Evolutionary conservation across 2,888 invertebrate genomes (phyloP).

Genomic region (Ditylenchus weischeri): DNA sequence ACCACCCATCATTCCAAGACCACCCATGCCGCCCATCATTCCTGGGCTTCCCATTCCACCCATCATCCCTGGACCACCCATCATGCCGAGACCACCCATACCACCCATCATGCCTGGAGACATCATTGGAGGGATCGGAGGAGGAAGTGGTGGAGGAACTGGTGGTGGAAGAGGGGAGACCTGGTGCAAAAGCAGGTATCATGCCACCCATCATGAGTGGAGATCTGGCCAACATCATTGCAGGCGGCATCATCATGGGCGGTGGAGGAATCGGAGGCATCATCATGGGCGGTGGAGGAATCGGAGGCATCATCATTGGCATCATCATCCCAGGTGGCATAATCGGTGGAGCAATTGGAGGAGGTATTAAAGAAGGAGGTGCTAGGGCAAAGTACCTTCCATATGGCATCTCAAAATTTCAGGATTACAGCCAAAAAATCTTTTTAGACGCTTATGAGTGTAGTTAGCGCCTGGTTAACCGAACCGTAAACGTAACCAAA

Average conservation of each 20-base stretch:
- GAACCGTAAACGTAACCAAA: too few relatives aligned
- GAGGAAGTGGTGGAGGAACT: neutral
- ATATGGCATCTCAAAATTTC: neutral
- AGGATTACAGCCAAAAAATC: too few relatives aligned
- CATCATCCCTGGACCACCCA: neutral
- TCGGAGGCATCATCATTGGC: constrained; percentile 11
- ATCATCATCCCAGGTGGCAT: constrained; percentile 3
- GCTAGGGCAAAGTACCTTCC: constrained; percentile 8
- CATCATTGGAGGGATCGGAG: neutral
- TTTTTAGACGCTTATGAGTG: too few relatives aligned
- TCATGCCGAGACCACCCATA: constrained; percentile 4
- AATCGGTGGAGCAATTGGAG: neutral
- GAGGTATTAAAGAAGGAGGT: neutral
- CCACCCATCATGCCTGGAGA: constrained; percentile 5
- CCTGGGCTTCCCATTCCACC: neutral
- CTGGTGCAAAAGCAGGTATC: constrained; percentile 4
- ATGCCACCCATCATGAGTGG: neutral
- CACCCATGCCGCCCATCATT: constrained; percentile 1
- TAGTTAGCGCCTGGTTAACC: too few relatives aligned
- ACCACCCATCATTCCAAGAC: neutral
- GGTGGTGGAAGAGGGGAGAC: neutral
- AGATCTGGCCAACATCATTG: constrained; percentile 6
- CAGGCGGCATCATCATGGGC: neutral
- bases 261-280: neutral
- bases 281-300: neutral